Evolutionary conservation across 2,113 vertebrate species (phyloP).

Genomic region (Protomyctophum bolini): DNA sequence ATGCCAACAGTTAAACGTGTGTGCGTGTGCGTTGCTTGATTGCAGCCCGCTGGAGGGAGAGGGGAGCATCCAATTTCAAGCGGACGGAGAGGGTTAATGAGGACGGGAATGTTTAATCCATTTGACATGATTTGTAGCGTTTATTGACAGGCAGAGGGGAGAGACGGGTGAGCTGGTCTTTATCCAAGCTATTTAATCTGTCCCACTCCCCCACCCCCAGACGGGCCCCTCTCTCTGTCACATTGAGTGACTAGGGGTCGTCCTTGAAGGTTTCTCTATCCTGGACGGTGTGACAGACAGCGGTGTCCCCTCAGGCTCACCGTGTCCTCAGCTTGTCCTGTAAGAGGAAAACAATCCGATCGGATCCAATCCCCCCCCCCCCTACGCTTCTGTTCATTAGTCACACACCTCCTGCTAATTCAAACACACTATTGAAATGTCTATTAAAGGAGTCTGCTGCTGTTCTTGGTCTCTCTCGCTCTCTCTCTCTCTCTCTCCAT

Average conservation of each 20-base stretch:
- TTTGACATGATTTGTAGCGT: constrained; percentile 44
- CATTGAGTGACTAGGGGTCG: constrained; percentile 62
- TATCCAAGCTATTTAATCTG: constrained; percentile 58
- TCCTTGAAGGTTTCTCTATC: constrained; percentile 70
- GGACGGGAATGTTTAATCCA: constrained; percentile 59
- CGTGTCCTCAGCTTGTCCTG: constrained; percentile 40
- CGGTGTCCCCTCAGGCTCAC: constrained; percentile 37
- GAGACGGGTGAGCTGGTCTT: constrained; percentile 27
- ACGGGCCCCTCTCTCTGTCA: constrained; percentile 60
- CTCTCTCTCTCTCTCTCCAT: too few species aligned
- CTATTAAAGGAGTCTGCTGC: constrained; percentile 26
- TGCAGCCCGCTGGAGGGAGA: not conserved
- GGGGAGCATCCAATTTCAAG: constrained; percentile 13
- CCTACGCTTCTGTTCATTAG: constrained; percentile 9
- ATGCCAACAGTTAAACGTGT: constrained; percentile 19
- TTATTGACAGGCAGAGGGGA: constrained; percentile 39
- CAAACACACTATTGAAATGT: constrained; percentile 24
- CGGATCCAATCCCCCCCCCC: too few species aligned
- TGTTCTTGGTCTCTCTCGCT: not conserved
- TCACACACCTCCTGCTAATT: constrained; percentile 42
- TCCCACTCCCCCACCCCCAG: constrained; percentile 43
- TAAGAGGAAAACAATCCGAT: constrained; percentile 40
- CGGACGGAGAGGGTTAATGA: constrained; percentile 47
- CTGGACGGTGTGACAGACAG: constrained; percentile 22
- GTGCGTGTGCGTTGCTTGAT: too few species aligned